Evolutionary conservation across 2,113 vertebrate genomes (phyloP).

Genomic region (Ptychochromis oligacanthus): DNA sequence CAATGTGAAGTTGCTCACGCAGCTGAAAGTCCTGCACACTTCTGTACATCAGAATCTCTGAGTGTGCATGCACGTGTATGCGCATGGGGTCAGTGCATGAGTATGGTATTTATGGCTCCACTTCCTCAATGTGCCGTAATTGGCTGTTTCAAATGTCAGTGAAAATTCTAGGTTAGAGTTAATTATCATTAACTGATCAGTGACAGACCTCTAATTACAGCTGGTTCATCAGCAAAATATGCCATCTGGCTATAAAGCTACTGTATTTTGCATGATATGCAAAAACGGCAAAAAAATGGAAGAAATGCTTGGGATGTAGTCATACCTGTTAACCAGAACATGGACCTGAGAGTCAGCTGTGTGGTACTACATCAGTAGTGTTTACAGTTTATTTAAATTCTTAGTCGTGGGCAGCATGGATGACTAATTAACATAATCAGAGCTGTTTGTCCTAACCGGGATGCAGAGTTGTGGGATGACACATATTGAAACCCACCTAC

Average conservation of each 20-base stretch:
- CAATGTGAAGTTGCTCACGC: neutral
- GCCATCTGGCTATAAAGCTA: conserved; percentile 8
- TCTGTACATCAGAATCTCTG: neutral
- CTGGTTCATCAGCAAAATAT: conserved; percentile 2
- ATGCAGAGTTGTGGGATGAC: conserved; percentile 19
- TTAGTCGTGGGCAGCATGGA: neutral
- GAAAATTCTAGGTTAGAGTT: conserved; percentile 63
- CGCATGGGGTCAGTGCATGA: neutral
- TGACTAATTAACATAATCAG: conserved; percentile 17
- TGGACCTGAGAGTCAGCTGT: conserved; percentile 14
- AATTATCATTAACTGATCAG: conserved; percentile 57
- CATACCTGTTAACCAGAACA: conserved; percentile 16
- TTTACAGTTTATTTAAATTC: neutral
- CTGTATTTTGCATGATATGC: conserved; percentile 4
- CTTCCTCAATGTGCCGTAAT: conserved; percentile 43
- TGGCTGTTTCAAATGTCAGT: conserved; percentile 51
- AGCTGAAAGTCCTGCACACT: conserved; percentile 1
- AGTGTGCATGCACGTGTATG: neutral
- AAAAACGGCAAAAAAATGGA: conserved; percentile 13
- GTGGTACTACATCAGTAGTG: neutral
- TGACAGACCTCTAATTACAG: conserved; percentile 52
- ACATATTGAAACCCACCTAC: neutral
- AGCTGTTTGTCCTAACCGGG: neutral
- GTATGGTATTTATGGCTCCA: conserved; percentile 12
- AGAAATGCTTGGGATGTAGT: neutral